These are phyloP conservation scores for Epizoanthus ramosus DNA, from an alignment of 92 coral and sea anemone genomes.

Conservation along the genomic window DNA sequence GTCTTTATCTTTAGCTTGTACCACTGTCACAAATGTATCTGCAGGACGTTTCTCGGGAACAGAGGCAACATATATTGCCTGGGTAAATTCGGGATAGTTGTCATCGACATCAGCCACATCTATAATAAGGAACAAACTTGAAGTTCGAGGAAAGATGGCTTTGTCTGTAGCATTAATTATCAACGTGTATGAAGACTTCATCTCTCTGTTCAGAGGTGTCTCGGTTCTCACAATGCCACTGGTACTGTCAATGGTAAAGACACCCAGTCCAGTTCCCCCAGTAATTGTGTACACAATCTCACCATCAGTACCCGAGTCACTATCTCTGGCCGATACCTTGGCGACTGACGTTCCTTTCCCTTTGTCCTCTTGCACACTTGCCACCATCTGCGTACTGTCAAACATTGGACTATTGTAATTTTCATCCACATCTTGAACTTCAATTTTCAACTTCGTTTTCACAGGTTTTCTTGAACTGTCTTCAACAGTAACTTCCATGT, in stretches of 20 bases:
- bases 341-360: conserved; percentile 56
- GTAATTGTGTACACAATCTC: conserved; percentile 58
- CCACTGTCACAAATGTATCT: conserved; percentile 58
- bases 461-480: conserved; percentile 49
- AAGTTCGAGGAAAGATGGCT: conserved; percentile 66
- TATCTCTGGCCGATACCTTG: conserved; percentile 81
- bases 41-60: conserved; percentile 52
- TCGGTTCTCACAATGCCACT: conserved; percentile 57
- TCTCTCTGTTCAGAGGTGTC: conserved; percentile 66
- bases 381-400: conserved; percentile 35
- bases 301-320: conserved; percentile 73
- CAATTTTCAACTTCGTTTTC: conserved; percentile 44
- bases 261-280: conserved; percentile 66
- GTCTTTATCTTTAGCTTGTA: conserved; percentile 60
- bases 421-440: conserved; percentile 64
- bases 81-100: conserved; percentile 71
- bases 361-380: conserved; percentile 40
- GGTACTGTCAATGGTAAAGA: conserved; percentile 57
- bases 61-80: conserved; percentile 55
- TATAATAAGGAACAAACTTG: conserved; percentile 67
- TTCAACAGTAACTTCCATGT: conserved; percentile 47
- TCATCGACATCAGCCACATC: conserved; percentile 68
- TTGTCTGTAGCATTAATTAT: conserved; percentile 72
- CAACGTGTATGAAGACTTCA: conserved; percentile 52
- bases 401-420: conserved; percentile 52